Conservation (phyloP, 2,113 vertebrate species). For the Stictonetta naevosa region DNA sequence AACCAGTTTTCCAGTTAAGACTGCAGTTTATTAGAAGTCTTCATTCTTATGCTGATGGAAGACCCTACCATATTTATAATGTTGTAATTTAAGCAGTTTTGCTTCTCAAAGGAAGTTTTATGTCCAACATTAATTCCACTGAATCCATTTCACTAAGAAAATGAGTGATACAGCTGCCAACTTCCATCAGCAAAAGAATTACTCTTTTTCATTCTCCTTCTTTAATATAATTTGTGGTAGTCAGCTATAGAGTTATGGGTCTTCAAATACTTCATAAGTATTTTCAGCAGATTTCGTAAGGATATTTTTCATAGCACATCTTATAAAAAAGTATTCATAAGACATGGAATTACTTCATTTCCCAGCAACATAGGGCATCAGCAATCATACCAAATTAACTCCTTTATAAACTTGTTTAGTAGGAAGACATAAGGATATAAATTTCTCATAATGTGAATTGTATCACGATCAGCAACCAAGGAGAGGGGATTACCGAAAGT, state of each 20-base stretch:
- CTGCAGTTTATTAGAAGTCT: slow-evolving; percentile 4
- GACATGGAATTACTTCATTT: slow-evolving; percentile 2
- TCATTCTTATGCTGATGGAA: not conserved
- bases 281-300: slow-evolving; percentile 20
- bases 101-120: slow-evolving; percentile 61
- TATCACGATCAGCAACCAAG: not conserved
- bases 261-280: slow-evolving; percentile 44
- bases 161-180: slow-evolving; percentile 66
- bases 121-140: slow-evolving; percentile 53
- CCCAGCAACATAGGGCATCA: not conserved
- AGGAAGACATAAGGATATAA: not conserved
- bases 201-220: slow-evolving; percentile 45
- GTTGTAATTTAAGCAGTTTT: slow-evolving; percentile 59
- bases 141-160: slow-evolving; percentile 58
- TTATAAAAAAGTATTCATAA: not conserved
- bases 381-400: not conserved
- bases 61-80: slow-evolving; percentile 12
- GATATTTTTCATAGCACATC: not conserved
- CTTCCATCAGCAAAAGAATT: slow-evolving; percentile 60
- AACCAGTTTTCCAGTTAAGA: not conserved
- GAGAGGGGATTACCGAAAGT: not conserved
- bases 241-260: slow-evolving; percentile 48
- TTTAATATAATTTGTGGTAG: slow-evolving; percentile 65
- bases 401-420: not conserved
- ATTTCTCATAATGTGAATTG: not conserved